Evolutionary conservation across 2,888 invertebrate species (phyloP), one percentile per base, ranked within the genome.

Genomic region (Lamellibrachia columna): DNA sequence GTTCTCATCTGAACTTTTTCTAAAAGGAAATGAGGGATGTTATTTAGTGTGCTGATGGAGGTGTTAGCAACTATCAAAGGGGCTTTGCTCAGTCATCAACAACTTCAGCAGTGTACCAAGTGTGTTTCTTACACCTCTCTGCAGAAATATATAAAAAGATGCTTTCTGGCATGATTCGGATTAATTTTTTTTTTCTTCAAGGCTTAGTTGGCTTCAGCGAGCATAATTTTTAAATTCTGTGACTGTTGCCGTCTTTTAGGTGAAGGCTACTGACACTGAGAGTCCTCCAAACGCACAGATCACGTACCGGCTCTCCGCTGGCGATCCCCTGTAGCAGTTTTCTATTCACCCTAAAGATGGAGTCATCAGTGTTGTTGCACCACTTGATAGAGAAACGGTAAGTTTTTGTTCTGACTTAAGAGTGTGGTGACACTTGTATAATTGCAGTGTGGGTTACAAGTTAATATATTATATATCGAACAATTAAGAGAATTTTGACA

Each of bases 181-280:
- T 40, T 40, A 40, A 40, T 40, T 40, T 40, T 40, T 40, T 40
- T 40, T 40, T 40, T 40, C n/a, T 40, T 0, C 40, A 40, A 40
- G 40, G 40, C 40, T 40, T 40, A 0, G 40, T 40, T 40, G 40
- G 40, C 40, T 40, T 40, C 40, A 40, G 40, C 40, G 40, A 40
- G 40, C 40, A 40, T 40, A 40, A 40, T 40, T 40, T 40, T 40
- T 40, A 0, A 40, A 40, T 40, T 40, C 40, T 40, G 52, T 92
- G n/a, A 28, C 11, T 96, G 91, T 75, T 40, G 40, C 3, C n/a
- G 22, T 75, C 22, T 22, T 2, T 75, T 95, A 98, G 97, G 97
- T 98, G 28, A 97, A 97, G 93, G 98, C 99, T 0, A 98, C 98
- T 93, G 99, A 99, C 97, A 97, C 98, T 58, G 99, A 99, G 96